Percentiles rank a stretch among this genome's conserved stretches.
Conservation (phyloP, 2,888 invertebrate species). For the Entomobrya multifasciata region DNA sequence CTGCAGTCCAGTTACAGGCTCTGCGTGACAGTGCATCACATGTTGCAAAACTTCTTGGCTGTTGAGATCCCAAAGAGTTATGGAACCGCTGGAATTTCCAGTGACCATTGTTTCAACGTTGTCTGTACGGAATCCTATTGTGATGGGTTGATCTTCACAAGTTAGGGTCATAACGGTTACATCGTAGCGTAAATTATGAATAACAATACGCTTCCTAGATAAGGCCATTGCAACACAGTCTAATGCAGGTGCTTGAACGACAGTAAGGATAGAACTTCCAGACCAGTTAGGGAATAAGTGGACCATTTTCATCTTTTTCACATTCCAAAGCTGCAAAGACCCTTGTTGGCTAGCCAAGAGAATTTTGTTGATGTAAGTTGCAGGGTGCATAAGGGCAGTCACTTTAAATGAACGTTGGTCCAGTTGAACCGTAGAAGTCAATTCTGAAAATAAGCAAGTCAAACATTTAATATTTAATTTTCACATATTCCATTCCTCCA, state of each 20-base stretch:
- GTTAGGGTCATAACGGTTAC: conserved; percentile 92
- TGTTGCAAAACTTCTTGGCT: conserved; percentile 88
- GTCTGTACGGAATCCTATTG: conserved; percentile 93
- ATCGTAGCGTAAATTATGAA: conserved; percentile 94
- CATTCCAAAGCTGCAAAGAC: conserved; percentile 93
- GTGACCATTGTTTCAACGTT: conserved; percentile 92
- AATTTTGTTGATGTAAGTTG: conserved; percentile 96
- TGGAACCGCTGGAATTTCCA: conserved; percentile 90
- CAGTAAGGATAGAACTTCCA: conserved; percentile 33
- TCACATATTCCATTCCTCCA: not conserved
- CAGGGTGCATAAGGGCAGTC: conserved; percentile 93
- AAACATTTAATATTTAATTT: not conserved
- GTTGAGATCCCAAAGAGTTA: conserved; percentile 95
- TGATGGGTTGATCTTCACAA: conserved; percentile 94
- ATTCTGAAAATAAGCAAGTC: conserved; percentile 79
- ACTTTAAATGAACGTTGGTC: conserved; percentile 87
- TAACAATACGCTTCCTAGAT: conserved; percentile 89
- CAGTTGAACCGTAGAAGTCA: conserved; percentile 81
- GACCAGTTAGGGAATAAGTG: conserved; percentile 86
- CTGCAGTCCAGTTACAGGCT: conserved; percentile 88
- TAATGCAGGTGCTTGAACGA: conserved; percentile 89
- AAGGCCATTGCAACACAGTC: conserved; percentile 96
- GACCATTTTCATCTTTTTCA: conserved; percentile 88
- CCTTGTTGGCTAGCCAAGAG: conserved; percentile 93
- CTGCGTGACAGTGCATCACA: conserved; percentile 89